A percentile compares a stretch with the other conserved stretches of the same genome.
Conservation (phyloP, 2,113 vertebrate genomes). For the Pollimyrus isidori region DNA sequence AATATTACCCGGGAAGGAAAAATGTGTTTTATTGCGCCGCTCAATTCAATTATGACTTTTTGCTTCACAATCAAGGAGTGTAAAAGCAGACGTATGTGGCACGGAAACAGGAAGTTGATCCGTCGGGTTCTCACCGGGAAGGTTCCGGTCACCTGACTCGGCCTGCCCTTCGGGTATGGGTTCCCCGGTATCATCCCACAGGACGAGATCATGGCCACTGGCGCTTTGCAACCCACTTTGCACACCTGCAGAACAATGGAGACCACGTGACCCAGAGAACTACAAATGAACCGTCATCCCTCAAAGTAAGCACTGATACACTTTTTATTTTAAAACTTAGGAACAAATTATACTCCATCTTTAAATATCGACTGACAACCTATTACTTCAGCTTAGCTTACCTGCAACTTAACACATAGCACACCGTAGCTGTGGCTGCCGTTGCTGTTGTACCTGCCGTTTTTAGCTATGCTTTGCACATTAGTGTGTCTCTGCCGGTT, state of each 20-base stretch:
- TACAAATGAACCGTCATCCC: neutral
- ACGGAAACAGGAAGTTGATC: neutral
- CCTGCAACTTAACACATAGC: neutral
- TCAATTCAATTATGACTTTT: neutral
- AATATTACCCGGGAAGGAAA: neutral
- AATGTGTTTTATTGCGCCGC: neutral
- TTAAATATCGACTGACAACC: neutral
- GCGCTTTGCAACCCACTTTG: constrained; percentile 93
- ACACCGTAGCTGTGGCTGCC: neutral
- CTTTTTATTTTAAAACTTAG: neutral
- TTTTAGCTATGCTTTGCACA: neutral
- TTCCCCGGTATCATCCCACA: constrained; percentile 97
- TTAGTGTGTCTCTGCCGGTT: neutral
- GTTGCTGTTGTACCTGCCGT: neutral
- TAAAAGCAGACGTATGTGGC: neutral
- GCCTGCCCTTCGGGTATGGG: constrained; percentile 94
- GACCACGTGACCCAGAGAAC: neutral
- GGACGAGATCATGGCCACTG: constrained; percentile 94
- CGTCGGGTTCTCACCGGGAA: constrained; percentile 74
- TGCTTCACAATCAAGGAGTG: neutral
- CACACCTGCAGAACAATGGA: constrained; percentile 67
- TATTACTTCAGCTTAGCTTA: neutral
- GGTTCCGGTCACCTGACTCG: constrained; percentile 84
- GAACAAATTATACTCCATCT: neutral
- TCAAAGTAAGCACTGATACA: neutral